Conservation (phyloP, 2,797 vertebrate species). For the Alfaro cultratus region DNA sequence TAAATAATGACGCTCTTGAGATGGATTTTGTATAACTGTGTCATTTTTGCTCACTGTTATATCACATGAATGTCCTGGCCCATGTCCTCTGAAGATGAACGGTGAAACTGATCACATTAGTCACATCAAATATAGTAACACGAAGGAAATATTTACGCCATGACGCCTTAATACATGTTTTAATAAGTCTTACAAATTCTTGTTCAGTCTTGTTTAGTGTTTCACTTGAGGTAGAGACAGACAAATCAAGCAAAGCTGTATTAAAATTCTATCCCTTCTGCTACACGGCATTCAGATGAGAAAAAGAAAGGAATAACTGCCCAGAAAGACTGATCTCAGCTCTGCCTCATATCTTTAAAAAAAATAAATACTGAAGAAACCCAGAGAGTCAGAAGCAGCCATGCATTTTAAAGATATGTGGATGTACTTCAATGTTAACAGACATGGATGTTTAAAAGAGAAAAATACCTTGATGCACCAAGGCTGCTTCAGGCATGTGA, state of each 20-base stretch:
- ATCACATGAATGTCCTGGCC: background rate
- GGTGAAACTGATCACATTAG: conserved; percentile 55
- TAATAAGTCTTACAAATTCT: conserved; percentile 66
- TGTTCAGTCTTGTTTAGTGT: conserved; percentile 16
- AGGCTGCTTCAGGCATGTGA: conserved; percentile 22
- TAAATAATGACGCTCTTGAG: background rate
- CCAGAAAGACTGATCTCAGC: conserved; percentile 19
- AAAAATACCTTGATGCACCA: conserved; percentile 26
- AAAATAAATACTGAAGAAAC: background rate
- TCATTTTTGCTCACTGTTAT: background rate
- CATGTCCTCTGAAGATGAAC: background rate
- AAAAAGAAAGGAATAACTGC: conserved; percentile 17
- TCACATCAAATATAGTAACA: conserved; percentile 33
- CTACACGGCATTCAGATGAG: conserved; percentile 21
- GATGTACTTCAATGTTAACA: conserved; percentile 30
- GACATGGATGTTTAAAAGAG: conserved; percentile 17
- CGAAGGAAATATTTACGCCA: conserved; percentile 77
- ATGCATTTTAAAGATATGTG: conserved; percentile 28
- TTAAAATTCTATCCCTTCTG: conserved; percentile 50
- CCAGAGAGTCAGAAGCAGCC: conserved; percentile 13
- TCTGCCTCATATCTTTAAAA: conserved; percentile 9
- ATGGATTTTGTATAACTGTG: background rate
- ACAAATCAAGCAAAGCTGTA: conserved; percentile 14
- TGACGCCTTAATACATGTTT: conserved; percentile 69
- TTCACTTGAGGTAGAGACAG: conserved; percentile 29